phyloP scores from a whole-genome alignment of 2,113 vertebrate genomes.

The Cairina moschata region DNA sequence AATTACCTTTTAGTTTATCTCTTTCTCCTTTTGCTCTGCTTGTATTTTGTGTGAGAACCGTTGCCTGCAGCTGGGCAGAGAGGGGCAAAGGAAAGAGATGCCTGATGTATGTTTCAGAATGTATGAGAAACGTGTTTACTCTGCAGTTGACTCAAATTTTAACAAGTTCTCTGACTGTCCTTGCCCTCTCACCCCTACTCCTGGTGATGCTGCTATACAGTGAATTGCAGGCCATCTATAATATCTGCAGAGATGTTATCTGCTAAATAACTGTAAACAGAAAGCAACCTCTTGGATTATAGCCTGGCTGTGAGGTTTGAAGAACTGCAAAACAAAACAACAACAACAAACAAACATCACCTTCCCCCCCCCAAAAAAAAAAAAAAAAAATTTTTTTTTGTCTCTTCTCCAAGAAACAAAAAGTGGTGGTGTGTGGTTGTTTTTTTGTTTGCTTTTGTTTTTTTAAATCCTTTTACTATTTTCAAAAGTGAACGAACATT shows the following conservation, averaged over 20 bases:
- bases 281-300: neutral
- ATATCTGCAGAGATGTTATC: neutral
- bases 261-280: neutral
- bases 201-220: neutral
- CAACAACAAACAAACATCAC: neutral
- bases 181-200: neutral
- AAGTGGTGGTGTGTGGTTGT: too few relatives aligned
- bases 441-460: neutral
- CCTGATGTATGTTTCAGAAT: neutral
- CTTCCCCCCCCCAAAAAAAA: too few relatives aligned
- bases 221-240: neutral
- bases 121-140: neutral
- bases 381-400: too few relatives aligned
- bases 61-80: neutral
- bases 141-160: neutral
- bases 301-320: neutral
- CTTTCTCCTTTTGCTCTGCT: neutral
- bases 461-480: neutral
- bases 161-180: neutral
- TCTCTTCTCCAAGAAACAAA: neutral
- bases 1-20: neutral
- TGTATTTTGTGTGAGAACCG: neutral
- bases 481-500: neutral
- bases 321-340: neutral
- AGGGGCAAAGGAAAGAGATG: neutral